A percentile compares a stretch with the other conserved stretches of the same genome.
Conservation (phyloP, 1,140 invertebrate genomes). For the Aleiodes sp. region DNA sequence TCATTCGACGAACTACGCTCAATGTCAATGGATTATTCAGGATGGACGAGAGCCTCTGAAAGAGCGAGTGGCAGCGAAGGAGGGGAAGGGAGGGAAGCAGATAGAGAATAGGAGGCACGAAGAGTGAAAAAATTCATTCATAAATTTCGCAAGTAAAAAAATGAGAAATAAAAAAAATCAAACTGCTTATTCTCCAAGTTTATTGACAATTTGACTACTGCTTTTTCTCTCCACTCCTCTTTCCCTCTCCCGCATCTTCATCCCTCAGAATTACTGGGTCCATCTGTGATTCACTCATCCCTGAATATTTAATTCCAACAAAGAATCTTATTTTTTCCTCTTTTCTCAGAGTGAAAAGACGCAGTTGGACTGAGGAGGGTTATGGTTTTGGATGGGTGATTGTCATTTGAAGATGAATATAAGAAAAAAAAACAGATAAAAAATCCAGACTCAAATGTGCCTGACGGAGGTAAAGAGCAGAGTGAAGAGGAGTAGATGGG, state of each 20-base stretch:
- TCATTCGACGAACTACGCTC: slow-evolving; percentile 9
- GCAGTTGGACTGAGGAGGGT: neutral
- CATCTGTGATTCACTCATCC: slow-evolving; percentile 23
- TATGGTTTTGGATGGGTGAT: slow-evolving; percentile 39
- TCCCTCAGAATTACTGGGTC: neutral
- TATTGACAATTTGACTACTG: neutral
- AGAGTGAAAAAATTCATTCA: no score
- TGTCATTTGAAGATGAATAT: slow-evolving; percentile 51
- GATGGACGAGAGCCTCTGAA: slow-evolving; percentile 3
- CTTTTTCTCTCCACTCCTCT: neutral
- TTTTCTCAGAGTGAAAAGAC: neutral
- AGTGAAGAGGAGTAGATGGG: slow-evolving; percentile 20
- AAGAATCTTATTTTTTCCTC: slow-evolving; percentile 49
- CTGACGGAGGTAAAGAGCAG: neutral
- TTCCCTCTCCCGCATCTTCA: neutral
- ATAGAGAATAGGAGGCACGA: no score
- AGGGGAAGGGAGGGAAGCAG: no score
- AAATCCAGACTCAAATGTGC: slow-evolving; percentile 8
- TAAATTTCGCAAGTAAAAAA: neutral
- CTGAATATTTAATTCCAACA: slow-evolving; percentile 56
- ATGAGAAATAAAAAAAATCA: no score
- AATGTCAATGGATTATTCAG: slow-evolving; percentile 23
- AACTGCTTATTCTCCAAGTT: neutral
- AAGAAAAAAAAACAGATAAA: slow-evolving; percentile 17
- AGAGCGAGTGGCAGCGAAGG: no score